phyloP scores from a whole-genome alignment of 92 coral and sea anemone species.

The Parazoanthus darwini region DNA sequence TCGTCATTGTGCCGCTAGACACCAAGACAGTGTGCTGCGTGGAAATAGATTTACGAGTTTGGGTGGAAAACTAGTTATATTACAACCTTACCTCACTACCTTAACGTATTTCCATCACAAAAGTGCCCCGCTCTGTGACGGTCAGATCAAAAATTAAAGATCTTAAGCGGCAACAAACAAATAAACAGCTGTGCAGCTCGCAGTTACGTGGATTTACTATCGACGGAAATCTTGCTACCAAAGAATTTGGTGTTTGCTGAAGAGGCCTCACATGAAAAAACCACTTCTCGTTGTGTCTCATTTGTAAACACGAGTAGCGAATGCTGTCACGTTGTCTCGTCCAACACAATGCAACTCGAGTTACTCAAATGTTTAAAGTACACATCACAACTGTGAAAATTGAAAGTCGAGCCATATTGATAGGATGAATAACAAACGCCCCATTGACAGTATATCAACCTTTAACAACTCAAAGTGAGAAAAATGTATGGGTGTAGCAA shows the following conservation, averaged over 20 bases:
- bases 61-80: background rate
- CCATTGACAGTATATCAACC: background rate
- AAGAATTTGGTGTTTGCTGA: constrained; percentile 6
- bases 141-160: background rate
- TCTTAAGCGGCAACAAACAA: constrained; percentile 7
- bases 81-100: background rate
- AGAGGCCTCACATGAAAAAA: background rate
- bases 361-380: constrained; percentile 23
- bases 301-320: constrained; percentile 9
- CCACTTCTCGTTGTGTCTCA: background rate
- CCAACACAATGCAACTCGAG: background rate
- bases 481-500: background rate
- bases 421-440: background rate
- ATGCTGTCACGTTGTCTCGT: constrained; percentile 4
- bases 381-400: background rate
- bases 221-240: background rate
- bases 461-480: constrained; percentile 7
- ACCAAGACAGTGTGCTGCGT: too few species aligned
- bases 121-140: background rate
- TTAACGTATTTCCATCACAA: background rate
- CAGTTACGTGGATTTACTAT: background rate
- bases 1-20: background rate
- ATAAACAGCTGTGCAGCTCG: background rate
- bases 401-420: background rate
- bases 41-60: background rate